phyloP scores from a whole-genome alignment of 2,113 vertebrate species.

The Lampris megalopsis region DNA sequence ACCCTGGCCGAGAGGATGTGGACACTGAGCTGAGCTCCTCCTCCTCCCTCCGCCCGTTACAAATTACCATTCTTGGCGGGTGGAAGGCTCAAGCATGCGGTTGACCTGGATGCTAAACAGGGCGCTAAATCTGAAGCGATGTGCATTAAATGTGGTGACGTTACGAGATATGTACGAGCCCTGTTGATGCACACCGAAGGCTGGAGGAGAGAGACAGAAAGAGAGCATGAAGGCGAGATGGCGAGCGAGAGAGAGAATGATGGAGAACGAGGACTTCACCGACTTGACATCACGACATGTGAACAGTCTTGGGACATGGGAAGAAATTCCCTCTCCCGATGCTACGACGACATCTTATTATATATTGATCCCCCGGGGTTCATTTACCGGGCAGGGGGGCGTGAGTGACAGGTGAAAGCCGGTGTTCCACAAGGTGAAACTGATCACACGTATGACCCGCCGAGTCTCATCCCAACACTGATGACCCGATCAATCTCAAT shows the following conservation, averaged over 20 bases:
- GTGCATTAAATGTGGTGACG: constrained; percentile 7
- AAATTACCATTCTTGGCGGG: neutral
- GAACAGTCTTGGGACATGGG: constrained; percentile 5
- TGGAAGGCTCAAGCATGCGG: neutral
- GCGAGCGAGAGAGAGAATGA: neutral
- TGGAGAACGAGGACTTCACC: neutral
- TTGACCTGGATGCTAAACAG: constrained; percentile 62
- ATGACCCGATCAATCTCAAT: constrained; percentile 63
- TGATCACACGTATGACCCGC: constrained; percentile 35
- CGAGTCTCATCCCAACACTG: constrained; percentile 46
- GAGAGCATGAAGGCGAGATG: neutral
- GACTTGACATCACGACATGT: neutral
- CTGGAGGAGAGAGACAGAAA: neutral
- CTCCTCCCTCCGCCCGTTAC: neutral
- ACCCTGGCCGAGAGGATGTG: constrained; percentile 20
- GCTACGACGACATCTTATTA: neutral
- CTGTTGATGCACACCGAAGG: neutral
- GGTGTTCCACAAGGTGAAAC: constrained; percentile 49
- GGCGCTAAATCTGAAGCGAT: constrained; percentile 45
- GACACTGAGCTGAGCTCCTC: neutral
- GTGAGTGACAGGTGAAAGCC: constrained; percentile 26
- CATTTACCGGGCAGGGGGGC: constrained; percentile 30
- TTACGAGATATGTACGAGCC: neutral
- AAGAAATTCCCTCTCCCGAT: constrained; percentile 9
- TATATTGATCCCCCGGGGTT: constrained; percentile 1